phyloP scores from a whole-genome alignment of 2,888 invertebrate species.

The Uropetala carovei region DNA sequence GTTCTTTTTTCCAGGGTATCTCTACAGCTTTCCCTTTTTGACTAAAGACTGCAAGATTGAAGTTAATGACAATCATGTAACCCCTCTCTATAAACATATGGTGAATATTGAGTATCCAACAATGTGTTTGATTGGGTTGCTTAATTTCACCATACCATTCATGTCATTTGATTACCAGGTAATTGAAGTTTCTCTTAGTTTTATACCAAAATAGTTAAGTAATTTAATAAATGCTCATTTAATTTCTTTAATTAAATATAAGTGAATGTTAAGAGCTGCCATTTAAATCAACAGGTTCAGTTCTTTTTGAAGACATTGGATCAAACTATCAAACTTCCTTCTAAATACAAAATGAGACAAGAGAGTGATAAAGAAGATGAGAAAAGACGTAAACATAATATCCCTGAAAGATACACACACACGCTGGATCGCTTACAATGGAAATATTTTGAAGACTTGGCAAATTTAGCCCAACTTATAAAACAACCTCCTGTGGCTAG shows the following conservation, averaged over 20 bases:
- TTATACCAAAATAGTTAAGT: too few relatives aligned
- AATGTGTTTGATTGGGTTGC: constrained; percentile 75
- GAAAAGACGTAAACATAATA: constrained; percentile 70
- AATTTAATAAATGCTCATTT: too few relatives aligned
- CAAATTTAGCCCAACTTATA: constrained; percentile 73
- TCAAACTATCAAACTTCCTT: not conserved
- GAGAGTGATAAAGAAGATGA: constrained; percentile 71
- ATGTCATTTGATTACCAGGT: constrained; percentile 74
- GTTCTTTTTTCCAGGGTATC: constrained; percentile 1
- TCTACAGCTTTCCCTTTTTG: constrained; percentile 39
- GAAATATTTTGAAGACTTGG: constrained; percentile 75
- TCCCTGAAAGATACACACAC: constrained; percentile 74
- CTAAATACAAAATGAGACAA: constrained; percentile 21
- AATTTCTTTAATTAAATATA: too few relatives aligned
- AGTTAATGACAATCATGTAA: constrained; percentile 72
- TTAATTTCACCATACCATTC: constrained; percentile 74
- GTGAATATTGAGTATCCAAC: constrained; percentile 75
- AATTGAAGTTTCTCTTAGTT: not conserved
- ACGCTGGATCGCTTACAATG: constrained; percentile 74
- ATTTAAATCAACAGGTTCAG: not conserved
- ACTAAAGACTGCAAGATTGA: constrained; percentile 69
- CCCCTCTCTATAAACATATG: constrained; percentile 75
- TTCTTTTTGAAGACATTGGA: constrained; percentile 9
- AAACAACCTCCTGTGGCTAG: constrained; percentile 72
- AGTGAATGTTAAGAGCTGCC: too few relatives aligned